A percentile compares a stretch with the other conserved stretches of the same genome.
These are phyloP conservation scores for Macrosiphum euphorbiae DNA, from an alignment of 2,888 invertebrate genomes.

Conservation along the genomic window DNA sequence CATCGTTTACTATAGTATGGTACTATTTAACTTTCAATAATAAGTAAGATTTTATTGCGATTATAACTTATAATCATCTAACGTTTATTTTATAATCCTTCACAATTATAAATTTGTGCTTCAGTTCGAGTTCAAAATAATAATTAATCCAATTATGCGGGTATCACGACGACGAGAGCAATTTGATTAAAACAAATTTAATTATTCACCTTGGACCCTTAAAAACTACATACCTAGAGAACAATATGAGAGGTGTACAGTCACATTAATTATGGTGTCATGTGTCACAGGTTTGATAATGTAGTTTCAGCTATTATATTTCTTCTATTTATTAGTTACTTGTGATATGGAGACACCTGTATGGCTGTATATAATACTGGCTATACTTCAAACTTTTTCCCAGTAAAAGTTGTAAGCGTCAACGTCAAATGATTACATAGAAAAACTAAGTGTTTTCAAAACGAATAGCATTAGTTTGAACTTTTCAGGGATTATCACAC, in stretches of 20 bases:
- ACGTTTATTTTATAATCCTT: not conserved
- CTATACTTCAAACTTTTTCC: not conserved
- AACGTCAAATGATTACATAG: not conserved
- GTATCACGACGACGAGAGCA: not conserved
- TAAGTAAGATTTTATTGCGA: not conserved
- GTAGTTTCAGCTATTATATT: not conserved
- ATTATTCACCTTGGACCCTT: not conserved
- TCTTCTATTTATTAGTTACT: not conserved
- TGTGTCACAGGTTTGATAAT: not conserved
- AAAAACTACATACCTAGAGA: not conserved
- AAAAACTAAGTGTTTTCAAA: not conserved
- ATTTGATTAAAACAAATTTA: not conserved
- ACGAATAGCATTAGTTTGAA: not conserved
- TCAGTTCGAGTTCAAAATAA: not conserved
- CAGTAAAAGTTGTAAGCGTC: not conserved
- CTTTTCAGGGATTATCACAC: not conserved
- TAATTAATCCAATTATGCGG: not conserved
- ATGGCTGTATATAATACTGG: not conserved
- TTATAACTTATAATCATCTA: not conserved
- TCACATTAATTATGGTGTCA: not conserved
- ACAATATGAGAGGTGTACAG: not conserved
- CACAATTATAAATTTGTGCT: not conserved
- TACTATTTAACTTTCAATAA: not conserved
- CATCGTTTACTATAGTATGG: not conserved
- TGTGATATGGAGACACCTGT: not conserved